Conservation (phyloP, 1,140 invertebrate species). For the Rhopalosiphum padi region DNA sequence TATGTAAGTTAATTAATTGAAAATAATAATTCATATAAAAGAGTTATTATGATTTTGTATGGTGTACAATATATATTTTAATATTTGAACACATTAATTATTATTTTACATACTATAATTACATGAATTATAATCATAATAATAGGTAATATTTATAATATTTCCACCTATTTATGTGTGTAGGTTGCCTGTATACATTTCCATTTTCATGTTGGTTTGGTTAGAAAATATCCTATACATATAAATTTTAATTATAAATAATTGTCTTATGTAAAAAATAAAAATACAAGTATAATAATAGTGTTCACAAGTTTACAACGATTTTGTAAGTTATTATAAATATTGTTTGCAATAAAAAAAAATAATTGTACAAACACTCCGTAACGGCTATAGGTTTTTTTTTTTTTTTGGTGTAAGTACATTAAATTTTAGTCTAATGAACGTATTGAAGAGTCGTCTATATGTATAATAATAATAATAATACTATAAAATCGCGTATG, state of each 20-base stretch:
- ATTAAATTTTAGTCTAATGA: slow-evolving; percentile 38
- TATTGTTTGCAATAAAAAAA: not conserved
- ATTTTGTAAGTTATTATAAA: not conserved
- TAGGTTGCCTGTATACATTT: no score
- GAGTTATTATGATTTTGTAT: not conserved
- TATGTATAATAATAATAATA: not conserved
- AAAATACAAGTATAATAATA: not conserved
- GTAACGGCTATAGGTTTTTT: not conserved
- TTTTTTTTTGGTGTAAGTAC: slow-evolving; percentile 3
- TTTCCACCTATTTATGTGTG: not conserved
- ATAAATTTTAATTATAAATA: not conserved
- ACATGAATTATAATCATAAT: not conserved
- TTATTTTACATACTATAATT: not conserved
- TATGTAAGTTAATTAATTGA: no score
- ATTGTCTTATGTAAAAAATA: not conserved
- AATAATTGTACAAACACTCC: not conserved
- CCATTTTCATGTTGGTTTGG: not conserved
- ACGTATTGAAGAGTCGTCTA: slow-evolving; percentile 30
- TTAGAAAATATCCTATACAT: not conserved
- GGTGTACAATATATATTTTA: not conserved
- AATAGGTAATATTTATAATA: not conserved
- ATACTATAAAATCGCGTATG: not conserved
- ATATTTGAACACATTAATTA: not conserved
- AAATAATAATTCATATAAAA: not conserved
- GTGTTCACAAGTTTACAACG: not conserved